A percentile compares a stretch with the other conserved stretches of the same genome.
These are phyloP conservation scores for Pseudorectes ferrugineus DNA, from an alignment of 2,113 vertebrate species.

Conservation along the genomic window DNA sequence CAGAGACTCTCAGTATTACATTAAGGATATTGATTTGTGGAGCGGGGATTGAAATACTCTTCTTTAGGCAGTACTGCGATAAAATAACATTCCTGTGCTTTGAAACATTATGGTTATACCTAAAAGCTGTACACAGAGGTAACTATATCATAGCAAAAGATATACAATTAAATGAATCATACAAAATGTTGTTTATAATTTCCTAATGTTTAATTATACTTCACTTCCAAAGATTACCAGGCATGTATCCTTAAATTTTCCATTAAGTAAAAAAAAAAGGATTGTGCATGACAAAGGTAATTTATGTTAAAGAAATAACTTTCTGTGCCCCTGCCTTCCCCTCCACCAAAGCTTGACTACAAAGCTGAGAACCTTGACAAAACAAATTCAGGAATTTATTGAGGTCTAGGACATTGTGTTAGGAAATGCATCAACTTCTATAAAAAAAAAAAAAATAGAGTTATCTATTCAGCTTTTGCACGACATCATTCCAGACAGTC, in stretches of 20 bases:
- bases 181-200: not conserved
- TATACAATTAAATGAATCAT: not conserved
- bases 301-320: not conserved
- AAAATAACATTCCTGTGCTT: not conserved
- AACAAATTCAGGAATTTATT: not conserved
- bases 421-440: not conserved
- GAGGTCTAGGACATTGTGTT: not conserved
- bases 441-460: not conserved
- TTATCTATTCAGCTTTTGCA: not conserved
- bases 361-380: not conserved
- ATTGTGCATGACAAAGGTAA: not conserved
- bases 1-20: not conserved
- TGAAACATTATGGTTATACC: not conserved
- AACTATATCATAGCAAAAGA: not conserved
- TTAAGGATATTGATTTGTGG: not conserved
- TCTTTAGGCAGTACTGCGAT: not conserved
- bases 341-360: not conserved
- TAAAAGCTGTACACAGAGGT: not conserved
- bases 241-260: not conserved
- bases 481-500: not conserved
- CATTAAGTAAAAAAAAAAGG: not conserved
- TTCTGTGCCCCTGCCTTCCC: not conserved
- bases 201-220: not conserved
- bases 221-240: not conserved
- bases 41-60: not conserved